Base-by-base conservation (phyloP, 2,888 invertebrate genomes). In the Synergus japonicus region DNA sequence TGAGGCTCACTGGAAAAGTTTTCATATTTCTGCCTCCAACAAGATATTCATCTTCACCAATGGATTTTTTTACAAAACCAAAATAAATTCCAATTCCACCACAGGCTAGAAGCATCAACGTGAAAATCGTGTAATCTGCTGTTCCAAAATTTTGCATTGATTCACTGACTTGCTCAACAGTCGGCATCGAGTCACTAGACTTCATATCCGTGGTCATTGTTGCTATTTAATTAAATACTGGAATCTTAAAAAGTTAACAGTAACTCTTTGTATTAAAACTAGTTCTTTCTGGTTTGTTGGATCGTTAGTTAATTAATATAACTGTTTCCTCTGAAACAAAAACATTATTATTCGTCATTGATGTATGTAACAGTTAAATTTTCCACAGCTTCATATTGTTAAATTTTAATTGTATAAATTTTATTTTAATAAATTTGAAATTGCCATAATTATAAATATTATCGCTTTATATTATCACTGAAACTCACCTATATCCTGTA, bases 1-100 rank as follows among this genome's bases (percentile, higher is more conserved):
- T 97, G 94, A 97, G 94, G 46, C 97, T 94, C 78, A 97, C 96
- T 4, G 97, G 97, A 89, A 97, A 93, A 22, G 96, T 95, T 88
- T 95, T 94, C 97, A 97, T 97, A 87, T 95, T 95, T 86, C 97
- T 94, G 78, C 96, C 96, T 37, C 97, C 97, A 79, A 97, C 95
- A 76, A 97, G 93, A 89, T 97, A 97, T 79, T 94, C 93, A 89
- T 96, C 96, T 90, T 95, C 94, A 1, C 95, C 93, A 0, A 93
- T 93, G 0, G 92, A 93, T 82, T 95, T 95, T 89, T 95, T 95
- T 90, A 95, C 93, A 84, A 96, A 95, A 1, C 96, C 97, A 92
- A 96, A 97, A 90, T 96, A 97, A n/a, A 97, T 92, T 0, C 97
- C 97, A 67, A 97, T 96, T 13, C 94, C 92, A 0, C 97, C 95